These are phyloP conservation scores for Bos indicus DNA, from an alignment of 2,113 vertebrate genomes.

Conservation along the genomic window DNA sequence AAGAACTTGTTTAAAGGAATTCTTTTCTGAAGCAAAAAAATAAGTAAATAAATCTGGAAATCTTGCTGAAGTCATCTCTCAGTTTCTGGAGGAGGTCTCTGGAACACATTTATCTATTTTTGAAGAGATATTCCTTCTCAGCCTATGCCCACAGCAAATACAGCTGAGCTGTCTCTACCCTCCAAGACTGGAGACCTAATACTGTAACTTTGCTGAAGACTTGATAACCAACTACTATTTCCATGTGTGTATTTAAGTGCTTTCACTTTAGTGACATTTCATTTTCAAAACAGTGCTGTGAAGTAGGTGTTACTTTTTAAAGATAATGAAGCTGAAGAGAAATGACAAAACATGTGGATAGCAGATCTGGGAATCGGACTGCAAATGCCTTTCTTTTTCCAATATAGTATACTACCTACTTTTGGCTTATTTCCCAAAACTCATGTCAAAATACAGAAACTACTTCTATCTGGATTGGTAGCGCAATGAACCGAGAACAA, in stretches of 20 bases:
- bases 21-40: neutral
- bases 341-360: neutral
- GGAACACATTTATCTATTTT: neutral
- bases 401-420: neutral
- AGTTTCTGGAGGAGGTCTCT: neutral
- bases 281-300: neutral
- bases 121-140: neutral
- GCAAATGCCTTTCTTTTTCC: neutral
- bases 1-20: neutral
- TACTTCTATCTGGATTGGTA: neutral
- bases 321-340: neutral
- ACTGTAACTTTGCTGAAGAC: neutral
- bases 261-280: neutral
- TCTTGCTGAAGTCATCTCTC: neutral
- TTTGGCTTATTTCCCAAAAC: neutral
- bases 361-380: neutral
- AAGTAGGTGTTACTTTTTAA: neutral
- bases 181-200: neutral
- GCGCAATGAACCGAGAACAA: neutral
- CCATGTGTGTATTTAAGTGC: neutral
- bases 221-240: neutral
- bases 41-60: neutral
- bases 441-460: neutral
- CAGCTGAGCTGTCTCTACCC: neutral
- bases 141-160: neutral